A percentile compares a stretch with the other conserved stretches of the same genome.
Conservation (phyloP, 2,888 invertebrate genomes). For the Pollenia angustigena region DNA sequence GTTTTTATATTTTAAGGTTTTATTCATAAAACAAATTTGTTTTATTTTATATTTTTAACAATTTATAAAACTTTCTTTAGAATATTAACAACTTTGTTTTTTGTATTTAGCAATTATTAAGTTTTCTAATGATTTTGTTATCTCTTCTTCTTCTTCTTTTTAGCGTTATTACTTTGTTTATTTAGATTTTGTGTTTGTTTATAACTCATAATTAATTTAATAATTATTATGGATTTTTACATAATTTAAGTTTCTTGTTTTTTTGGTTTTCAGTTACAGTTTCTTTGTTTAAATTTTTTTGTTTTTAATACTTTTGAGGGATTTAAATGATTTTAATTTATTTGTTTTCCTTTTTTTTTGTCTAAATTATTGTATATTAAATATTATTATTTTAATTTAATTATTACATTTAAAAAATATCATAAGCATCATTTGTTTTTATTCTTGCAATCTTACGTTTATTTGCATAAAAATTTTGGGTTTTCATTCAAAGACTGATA, state of each 20-base stretch:
- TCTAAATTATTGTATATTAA: conserved; percentile 71
- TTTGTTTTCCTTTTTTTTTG: conserved; percentile 56
- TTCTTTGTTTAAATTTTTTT: conserved; percentile 41
- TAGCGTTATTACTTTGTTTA: conserved; percentile 63
- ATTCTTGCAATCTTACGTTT: conserved; percentile 71
- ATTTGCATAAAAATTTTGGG: conserved; percentile 71
- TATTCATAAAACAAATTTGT: conserved; percentile 68
- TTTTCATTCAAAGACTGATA: conserved; percentile 66
- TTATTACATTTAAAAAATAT: conserved; percentile 74
- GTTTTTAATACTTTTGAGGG: conserved; percentile 69
- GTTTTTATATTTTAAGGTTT: conserved; percentile 47
- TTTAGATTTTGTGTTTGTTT: conserved; percentile 57
- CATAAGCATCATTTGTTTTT: conserved; percentile 74
- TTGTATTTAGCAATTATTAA: conserved; percentile 73
- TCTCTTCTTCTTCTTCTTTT: conserved; percentile 30
- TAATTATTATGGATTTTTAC: conserved; percentile 69
- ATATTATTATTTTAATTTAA: conserved; percentile 73
- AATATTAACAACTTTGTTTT: conserved; percentile 81
- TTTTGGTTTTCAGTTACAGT: conserved; percentile 58
- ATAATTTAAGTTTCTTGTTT: conserved; percentile 61
- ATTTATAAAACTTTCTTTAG: conserved; percentile 82
- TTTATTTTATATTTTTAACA: conserved; percentile 79
- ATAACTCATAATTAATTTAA: conserved; percentile 64
- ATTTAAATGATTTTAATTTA: conserved; percentile 61
- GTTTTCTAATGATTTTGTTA: conserved; percentile 57